Evolutionary conservation across 2,888 invertebrate species (phyloP).

Genomic region (Stenodema calcarata): DNA sequence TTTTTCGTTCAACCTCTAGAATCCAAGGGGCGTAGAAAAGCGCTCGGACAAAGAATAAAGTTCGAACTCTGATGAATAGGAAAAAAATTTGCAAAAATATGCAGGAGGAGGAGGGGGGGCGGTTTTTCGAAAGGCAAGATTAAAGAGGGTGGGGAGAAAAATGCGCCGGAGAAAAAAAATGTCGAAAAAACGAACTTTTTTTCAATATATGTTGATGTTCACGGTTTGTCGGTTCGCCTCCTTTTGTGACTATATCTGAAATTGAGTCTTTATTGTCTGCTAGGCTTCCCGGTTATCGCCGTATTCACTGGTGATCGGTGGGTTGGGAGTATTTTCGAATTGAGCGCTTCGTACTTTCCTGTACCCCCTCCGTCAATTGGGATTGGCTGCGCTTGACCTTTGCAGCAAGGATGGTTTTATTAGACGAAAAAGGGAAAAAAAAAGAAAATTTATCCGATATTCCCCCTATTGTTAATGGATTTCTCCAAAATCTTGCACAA

Average conservation of each 20-base stretch:
- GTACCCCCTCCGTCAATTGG: not conserved
- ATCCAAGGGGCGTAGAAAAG: not conserved
- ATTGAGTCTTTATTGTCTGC: slow-evolving; percentile 35
- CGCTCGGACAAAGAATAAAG: slow-evolving; percentile 18
- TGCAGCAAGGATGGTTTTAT: too few species aligned
- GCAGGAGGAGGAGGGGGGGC: not conserved
- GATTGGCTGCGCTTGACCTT: too few species aligned
- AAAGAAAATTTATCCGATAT: too few species aligned
- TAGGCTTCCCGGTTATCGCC: not conserved
- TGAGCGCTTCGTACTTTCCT: not conserved
- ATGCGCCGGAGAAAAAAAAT: not conserved
- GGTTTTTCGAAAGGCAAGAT: slow-evolving; percentile 17
- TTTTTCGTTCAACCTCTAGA: slow-evolving; percentile 17
- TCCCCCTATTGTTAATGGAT: too few species aligned
- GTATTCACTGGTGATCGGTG: not conserved
- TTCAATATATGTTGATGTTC: slow-evolving; percentile 31
- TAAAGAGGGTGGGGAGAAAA: slow-evolving; percentile 1
- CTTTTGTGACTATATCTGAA: slow-evolving; percentile 33
- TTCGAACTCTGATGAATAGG: slow-evolving; percentile 30
- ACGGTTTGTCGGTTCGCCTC: slow-evolving; percentile 30
- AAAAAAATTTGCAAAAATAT: slow-evolving; percentile 24
- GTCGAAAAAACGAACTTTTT: slow-evolving; percentile 2
- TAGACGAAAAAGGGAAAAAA: too few species aligned
- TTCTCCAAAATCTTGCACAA: too few species aligned
- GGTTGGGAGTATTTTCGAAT: not conserved